These are phyloP conservation scores for Clarias fuscus DNA, from an alignment of 2,797 vertebrate species.

Conservation along the genomic window DNA sequence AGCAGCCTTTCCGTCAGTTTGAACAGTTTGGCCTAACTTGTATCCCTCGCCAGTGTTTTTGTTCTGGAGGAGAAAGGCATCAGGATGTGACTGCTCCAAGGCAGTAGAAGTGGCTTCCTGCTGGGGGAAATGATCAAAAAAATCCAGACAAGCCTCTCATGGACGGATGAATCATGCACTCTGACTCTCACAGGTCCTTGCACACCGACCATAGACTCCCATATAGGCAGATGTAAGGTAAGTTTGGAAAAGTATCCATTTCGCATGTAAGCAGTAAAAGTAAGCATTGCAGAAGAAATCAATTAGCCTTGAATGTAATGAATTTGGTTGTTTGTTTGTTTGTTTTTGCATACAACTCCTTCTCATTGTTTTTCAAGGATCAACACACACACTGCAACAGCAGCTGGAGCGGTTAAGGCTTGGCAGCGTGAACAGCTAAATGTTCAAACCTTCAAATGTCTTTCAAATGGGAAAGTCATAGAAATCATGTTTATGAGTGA, in stretches of 20 bases:
- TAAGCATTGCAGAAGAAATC: background rate
- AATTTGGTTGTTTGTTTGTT: background rate
- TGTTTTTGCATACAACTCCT: background rate
- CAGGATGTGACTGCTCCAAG: conserved; percentile 80
- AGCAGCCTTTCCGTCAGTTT: conserved; percentile 51
- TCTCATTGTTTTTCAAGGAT: background rate
- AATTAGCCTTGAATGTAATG: background rate
- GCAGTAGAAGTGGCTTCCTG: conserved; percentile 76
- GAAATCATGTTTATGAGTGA: conserved; percentile 56
- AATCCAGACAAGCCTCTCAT: conserved; percentile 66
- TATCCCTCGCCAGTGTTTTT: conserved; percentile 64
- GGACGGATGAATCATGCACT: conserved; percentile 12
- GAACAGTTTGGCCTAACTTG: conserved; percentile 53
- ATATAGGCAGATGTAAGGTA: conserved; percentile 17
- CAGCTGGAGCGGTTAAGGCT: background rate
- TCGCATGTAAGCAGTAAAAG: background rate
- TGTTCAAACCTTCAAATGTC: conserved; percentile 40
- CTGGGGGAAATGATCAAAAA: conserved; percentile 74
- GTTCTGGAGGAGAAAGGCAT: conserved; percentile 72
- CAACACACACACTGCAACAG: background rate
- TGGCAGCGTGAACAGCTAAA: conserved; percentile 3
- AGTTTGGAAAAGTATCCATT: conserved; percentile 31
- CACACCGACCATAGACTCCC: conserved; percentile 10
- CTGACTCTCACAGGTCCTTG: conserved; percentile 27
- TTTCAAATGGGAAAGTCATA: conserved; percentile 36